These are phyloP conservation scores for Eulemur rubriventer DNA, from an alignment of 2,797 vertebrate genomes.

Conservation along the genomic window DNA sequence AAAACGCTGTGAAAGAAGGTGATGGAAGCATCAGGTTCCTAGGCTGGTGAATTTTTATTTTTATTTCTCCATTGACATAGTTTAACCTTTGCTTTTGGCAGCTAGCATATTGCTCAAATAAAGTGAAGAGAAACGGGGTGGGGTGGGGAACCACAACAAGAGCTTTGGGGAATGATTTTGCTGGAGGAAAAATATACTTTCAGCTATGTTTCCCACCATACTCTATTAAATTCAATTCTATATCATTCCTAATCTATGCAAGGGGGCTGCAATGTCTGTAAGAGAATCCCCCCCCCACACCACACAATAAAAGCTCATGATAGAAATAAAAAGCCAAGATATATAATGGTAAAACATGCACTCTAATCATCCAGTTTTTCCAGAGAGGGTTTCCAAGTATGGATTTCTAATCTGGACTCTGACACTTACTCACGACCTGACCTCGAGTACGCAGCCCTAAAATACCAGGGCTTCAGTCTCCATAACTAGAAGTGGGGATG, in stretches of 20 bases:
- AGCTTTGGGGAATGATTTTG: not conserved
- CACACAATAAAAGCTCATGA: not conserved
- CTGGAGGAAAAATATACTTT: not conserved
- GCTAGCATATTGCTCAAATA: conserved; percentile 55
- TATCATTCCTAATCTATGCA: not conserved
- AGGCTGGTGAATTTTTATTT: conserved; percentile 51
- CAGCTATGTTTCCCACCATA: not conserved
- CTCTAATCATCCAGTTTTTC: not conserved
- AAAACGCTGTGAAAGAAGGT: conserved; percentile 46
- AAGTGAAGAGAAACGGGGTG: conserved; percentile 5
- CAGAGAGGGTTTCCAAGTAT: not conserved
- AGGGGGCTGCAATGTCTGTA: not conserved
- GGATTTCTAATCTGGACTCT: not conserved
- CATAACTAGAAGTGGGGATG: not conserved
- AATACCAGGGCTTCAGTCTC: not conserved
- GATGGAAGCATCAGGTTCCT: not conserved
- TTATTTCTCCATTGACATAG: conserved; percentile 45
- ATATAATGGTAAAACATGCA: not conserved
- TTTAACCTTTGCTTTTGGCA: conserved; percentile 64
- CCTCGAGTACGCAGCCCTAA: not conserved
- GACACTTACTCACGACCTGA: not conserved
- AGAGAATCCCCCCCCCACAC: not conserved
- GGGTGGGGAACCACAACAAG: not conserved
- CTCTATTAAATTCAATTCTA: not conserved
- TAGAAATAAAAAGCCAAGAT: not conserved